Evolutionary conservation across 2,797 vertebrate genomes (phyloP).

Genomic region (Eospalax fontanierii): DNA sequence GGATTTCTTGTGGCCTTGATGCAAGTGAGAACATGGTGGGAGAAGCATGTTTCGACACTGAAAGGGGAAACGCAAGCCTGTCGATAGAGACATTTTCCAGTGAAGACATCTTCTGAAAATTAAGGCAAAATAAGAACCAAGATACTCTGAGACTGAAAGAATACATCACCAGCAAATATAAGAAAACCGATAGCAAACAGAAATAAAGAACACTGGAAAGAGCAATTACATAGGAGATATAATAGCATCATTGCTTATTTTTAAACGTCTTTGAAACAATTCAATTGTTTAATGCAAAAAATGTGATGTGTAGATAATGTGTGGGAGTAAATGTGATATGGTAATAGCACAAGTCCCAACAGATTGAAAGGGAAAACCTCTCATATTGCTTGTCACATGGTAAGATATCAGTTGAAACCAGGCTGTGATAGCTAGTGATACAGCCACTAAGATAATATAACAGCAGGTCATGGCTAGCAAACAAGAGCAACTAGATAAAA

Average conservation of each 20-base stretch:
- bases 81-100: background rate
- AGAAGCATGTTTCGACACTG: background rate
- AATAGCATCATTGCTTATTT: background rate
- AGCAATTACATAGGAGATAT: background rate
- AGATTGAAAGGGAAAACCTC: background rate
- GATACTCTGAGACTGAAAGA: background rate
- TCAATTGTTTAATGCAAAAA: background rate
- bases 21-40: background rate
- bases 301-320: background rate
- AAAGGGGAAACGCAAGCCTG: background rate
- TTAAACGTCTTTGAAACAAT: background rate
- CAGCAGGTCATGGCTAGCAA: background rate
- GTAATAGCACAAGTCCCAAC: background rate
- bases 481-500: background rate
- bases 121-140: background rate
- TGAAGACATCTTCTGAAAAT: background rate
- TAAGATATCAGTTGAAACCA: background rate
- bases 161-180: background rate
- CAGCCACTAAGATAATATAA: background rate
- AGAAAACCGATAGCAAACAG: background rate
- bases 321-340: background rate
- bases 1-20: background rate
- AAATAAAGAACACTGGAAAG: background rate
- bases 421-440: background rate
- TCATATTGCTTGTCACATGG: background rate